phyloP scores from a whole-genome alignment of 2,797 vertebrate genomes.

The Chiroxiphia lanceolata region DNA sequence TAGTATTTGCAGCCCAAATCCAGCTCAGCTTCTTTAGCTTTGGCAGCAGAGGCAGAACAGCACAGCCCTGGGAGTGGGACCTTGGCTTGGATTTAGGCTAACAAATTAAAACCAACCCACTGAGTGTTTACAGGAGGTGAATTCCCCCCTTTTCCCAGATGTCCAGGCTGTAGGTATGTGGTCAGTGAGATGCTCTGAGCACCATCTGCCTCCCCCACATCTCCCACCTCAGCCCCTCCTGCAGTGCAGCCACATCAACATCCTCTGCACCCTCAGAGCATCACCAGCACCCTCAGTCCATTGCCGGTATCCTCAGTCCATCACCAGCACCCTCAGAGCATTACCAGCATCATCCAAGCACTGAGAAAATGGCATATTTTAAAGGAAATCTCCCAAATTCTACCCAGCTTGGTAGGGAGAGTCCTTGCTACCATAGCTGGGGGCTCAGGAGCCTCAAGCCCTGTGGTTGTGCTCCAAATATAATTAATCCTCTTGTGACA shows the following conservation, averaged over 20 bases:
- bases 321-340: too few relatives aligned
- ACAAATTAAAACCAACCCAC: neutral
- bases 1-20: neutral
- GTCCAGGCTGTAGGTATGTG: neutral
- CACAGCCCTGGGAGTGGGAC: neutral
- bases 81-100: neutral
- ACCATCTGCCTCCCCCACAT: neutral
- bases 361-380: accelerated
- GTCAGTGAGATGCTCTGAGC: neutral
- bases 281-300: neutral
- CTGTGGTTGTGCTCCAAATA: neutral
- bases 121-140: neutral
- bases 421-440: neutral
- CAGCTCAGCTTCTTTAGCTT: neutral
- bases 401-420: neutral
- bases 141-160: neutral
- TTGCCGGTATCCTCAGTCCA: neutral
- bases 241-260: neutral
- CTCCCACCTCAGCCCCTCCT: neutral
- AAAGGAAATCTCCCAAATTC: neutral
- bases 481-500: neutral
- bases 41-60: neutral
- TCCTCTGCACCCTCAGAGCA: neutral
- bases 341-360: neutral
- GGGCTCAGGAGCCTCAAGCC: neutral